Evolutionary conservation across 2,113 vertebrate genomes (phyloP).

Genomic region (Microtus ochrogaster): DNA sequence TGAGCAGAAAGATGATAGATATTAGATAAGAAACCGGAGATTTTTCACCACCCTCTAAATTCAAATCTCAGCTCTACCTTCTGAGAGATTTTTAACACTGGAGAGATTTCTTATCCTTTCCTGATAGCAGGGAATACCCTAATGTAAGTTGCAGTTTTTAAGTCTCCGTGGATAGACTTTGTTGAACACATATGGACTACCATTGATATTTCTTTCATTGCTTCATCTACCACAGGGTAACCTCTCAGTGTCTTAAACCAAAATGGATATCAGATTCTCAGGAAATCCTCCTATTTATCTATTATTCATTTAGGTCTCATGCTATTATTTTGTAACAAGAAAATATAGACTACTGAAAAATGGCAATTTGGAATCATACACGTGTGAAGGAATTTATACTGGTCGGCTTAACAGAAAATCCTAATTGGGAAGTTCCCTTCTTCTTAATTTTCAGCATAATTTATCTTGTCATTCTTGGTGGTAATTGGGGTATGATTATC

Average conservation of each 20-base stretch:
- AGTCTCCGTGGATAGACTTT: background rate
- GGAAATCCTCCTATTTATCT: background rate
- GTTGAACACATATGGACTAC: rapidly evolving
- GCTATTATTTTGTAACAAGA: background rate
- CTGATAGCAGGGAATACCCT: background rate
- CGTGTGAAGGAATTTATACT: slow-evolving; percentile 68
- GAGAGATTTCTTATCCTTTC: background rate
- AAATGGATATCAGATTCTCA: background rate
- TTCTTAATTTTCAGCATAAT: slow-evolving; percentile 62
- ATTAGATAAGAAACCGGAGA: background rate
- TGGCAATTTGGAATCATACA: slow-evolving; percentile 58
- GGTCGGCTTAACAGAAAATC: slow-evolving; percentile 63
- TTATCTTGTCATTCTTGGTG: slow-evolving; percentile 65
- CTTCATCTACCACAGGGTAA: background rate
- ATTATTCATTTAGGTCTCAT: background rate
- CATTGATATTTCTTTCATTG: background rate
- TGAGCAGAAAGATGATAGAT: background rate
- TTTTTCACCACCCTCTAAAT: background rate
- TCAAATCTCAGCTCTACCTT: background rate
- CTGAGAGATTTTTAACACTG: background rate
- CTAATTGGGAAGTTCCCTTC: slow-evolving; percentile 44
- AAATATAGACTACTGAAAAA: background rate
- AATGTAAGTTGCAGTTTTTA: background rate
- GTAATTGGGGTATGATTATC: slow-evolving; percentile 68
- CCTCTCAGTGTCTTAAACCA: rapidly evolving